Percentiles rank a stretch among this genome's conserved stretches.
These are phyloP conservation scores for Sylvilagus bachmani DNA, from an alignment of 2,113 vertebrate species.

Conservation along the genomic window DNA sequence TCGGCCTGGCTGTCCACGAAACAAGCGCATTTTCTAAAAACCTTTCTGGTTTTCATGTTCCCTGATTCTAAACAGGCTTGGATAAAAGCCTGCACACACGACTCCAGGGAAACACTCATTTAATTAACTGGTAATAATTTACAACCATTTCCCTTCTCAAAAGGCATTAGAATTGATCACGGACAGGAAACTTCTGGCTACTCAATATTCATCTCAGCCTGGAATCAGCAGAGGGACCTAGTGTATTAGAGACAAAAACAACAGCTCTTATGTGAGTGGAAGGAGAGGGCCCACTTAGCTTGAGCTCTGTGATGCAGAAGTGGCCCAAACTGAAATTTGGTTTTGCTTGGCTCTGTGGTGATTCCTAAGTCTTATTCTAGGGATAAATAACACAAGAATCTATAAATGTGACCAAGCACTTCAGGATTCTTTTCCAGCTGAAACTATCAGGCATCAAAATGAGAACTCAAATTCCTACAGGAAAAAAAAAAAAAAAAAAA, in stretches of 20 bases:
- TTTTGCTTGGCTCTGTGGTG: not conserved
- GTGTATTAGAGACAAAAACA: conserved; percentile 18
- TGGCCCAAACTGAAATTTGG: not conserved
- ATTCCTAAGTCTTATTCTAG: conserved; percentile 3
- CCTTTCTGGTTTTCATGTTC: not conserved
- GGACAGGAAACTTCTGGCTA: conserved; percentile 73
- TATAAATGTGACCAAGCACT: not conserved
- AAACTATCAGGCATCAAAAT: conserved; percentile 11
- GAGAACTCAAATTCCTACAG: not conserved
- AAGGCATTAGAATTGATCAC: conserved; percentile 81
- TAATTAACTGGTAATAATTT: conserved; percentile 79
- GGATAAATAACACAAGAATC: conserved; percentile 27
- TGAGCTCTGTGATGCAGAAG: not conserved
- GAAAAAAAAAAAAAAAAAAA: not conserved
- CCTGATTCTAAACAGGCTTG: conserved; percentile 75
- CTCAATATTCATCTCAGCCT: conserved; percentile 65
- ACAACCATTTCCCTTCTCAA: conserved; percentile 77
- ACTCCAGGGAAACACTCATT: conserved; percentile 77
- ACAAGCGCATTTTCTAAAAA: conserved; percentile 18
- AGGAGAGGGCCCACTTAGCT: not conserved
- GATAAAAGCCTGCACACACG: conserved; percentile 45
- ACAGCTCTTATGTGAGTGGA: conserved; percentile 44
- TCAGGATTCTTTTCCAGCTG: conserved; percentile 8
- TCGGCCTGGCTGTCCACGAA: conserved; percentile 19
- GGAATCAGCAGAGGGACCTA: conserved; percentile 32